Evolutionary conservation across 2,797 vertebrate genomes (phyloP).

Genomic region (Allenopithecus nigroviridis): DNA sequence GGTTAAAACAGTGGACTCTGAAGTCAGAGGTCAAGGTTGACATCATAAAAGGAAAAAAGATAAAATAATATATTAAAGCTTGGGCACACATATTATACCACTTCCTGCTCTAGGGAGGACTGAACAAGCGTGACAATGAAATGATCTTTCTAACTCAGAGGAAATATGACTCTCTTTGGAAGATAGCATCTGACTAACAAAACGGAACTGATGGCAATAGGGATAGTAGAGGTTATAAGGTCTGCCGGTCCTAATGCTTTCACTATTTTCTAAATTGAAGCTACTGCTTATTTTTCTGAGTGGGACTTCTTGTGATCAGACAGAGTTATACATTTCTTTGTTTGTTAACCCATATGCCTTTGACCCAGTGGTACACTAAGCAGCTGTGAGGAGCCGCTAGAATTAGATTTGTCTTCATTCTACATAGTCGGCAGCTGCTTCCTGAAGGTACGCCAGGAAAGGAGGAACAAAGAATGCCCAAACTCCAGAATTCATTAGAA

Average conservation of each 20-base stretch:
- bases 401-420: slow-evolving; percentile 20
- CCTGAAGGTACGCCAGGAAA: not conserved
- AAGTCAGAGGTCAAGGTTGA: slow-evolving; percentile 74
- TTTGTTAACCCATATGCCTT: not conserved
- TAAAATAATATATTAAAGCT: slow-evolving; percentile 62
- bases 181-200: slow-evolving; percentile 55
- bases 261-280: slow-evolving; percentile 38
- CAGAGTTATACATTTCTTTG: slow-evolving; percentile 34
- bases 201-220: slow-evolving; percentile 60
- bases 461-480: not conserved
- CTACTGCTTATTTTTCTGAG: slow-evolving; percentile 16
- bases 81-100: slow-evolving; percentile 52
- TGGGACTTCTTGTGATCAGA: not conserved
- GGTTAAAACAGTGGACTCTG: slow-evolving; percentile 66
- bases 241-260: slow-evolving; percentile 12
- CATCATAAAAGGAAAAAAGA: slow-evolving; percentile 68
- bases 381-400: not conserved
- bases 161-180: slow-evolving; percentile 69
- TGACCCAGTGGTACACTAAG: slow-evolving; percentile 5
- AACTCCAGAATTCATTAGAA: not conserved
- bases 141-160: slow-evolving; percentile 64
- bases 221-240: slow-evolving; percentile 55
- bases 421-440: not conserved
- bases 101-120: slow-evolving; percentile 53
- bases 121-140: slow-evolving; percentile 55